A percentile compares a stretch with the other conserved stretches of the same genome.
Evolutionary conservation across 92 coral and sea anemone genomes (phyloP).

Genomic region (Epizoanthus ramosus): DNA sequence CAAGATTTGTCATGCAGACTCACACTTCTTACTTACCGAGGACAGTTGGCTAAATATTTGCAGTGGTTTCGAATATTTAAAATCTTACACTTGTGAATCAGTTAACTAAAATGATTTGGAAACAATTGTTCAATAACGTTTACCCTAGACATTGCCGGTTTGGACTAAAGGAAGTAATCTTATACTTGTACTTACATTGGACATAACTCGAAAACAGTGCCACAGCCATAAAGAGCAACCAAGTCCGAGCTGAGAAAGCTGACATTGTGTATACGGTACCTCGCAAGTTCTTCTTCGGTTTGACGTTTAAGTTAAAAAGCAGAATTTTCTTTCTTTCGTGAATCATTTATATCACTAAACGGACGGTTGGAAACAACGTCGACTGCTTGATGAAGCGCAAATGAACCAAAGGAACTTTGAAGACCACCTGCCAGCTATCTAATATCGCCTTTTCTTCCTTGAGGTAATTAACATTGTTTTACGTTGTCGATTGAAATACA

Average conservation of each 20-base stretch:
- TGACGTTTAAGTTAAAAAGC: background rate
- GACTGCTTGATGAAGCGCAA: constrained; percentile 3
- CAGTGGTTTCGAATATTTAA: too few species aligned
- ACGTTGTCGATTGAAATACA: too few species aligned
- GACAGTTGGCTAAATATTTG: too few species aligned
- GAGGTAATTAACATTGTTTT: too few species aligned
- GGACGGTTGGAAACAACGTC: background rate
- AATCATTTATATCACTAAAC: background rate
- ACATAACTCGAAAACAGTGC: background rate
- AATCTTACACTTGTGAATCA: too few species aligned
- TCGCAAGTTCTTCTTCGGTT: background rate
- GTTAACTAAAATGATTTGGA: too few species aligned
- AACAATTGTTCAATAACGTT: background rate
- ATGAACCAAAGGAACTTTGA: background rate
- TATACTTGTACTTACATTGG: background rate
- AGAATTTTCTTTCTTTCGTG: background rate
- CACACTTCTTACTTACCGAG: too few species aligned
- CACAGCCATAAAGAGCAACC: background rate
- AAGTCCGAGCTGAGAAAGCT: background rate
- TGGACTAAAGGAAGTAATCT: background rate
- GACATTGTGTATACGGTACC: background rate
- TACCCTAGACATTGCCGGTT: background rate
- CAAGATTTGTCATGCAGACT: too few species aligned
- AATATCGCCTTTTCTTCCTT: too few species aligned
- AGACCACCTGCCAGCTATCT: background rate